Conservation (phyloP, 2,113 vertebrate genomes). For the Spizaetus ornatus region DNA sequence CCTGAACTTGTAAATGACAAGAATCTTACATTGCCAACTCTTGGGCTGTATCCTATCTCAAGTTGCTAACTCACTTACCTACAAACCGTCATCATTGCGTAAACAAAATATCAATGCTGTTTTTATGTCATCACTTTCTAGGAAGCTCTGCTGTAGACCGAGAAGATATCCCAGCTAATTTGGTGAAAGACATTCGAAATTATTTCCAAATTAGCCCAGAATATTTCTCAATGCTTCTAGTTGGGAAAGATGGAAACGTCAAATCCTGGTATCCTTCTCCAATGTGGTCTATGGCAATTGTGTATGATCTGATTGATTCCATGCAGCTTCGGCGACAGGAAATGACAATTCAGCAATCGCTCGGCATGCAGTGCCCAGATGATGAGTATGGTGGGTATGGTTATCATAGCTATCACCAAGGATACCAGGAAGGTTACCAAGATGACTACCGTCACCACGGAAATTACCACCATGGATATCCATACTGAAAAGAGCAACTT, state of each 20-base stretch:
- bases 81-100: background rate
- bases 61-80: background rate
- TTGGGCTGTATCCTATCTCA: background rate
- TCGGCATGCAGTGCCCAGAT: conserved; percentile 96
- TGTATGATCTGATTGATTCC: conserved; percentile 97
- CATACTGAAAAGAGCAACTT: conserved; percentile 76
- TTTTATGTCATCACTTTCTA: conserved; percentile 58
- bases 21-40: background rate
- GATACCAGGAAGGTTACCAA: conserved; percentile 93
- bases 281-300: conserved; percentile 98
- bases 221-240: conserved; percentile 98
- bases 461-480: conserved; percentile 88
- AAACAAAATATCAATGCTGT: background rate
- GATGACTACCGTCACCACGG: conserved; percentile 84
- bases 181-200: conserved; percentile 96
- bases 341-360: conserved; percentile 97
- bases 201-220: conserved; percentile 97
- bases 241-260: conserved; percentile 97
- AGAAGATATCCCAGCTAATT: conserved; percentile 84
- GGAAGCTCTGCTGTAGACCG: conserved; percentile 91
- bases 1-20: background rate
- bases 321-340: conserved; percentile 98
- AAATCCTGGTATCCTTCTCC: conserved; percentile 99
- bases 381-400: conserved; percentile 95
- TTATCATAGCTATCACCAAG: conserved; percentile 90